phyloP scores from a whole-genome alignment of 2,113 vertebrate genomes.

The Silurus meridionalis region DNA sequence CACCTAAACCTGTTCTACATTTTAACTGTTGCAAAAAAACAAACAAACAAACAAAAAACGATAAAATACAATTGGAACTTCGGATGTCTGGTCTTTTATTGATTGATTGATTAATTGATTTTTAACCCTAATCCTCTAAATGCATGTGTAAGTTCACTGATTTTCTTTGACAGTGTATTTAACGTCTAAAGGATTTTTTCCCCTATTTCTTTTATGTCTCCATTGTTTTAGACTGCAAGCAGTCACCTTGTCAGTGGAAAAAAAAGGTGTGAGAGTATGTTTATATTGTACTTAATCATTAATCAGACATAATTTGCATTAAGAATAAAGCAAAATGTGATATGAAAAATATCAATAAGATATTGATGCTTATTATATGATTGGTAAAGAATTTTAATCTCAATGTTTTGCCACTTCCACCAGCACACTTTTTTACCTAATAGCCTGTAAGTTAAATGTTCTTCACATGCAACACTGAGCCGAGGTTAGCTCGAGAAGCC shows the following conservation, averaged over 20 bases:
- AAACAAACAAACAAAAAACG: background rate
- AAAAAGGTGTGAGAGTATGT: background rate
- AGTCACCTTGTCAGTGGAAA: background rate
- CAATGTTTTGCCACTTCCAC: slow-evolving; percentile 28
- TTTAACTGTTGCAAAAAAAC: background rate
- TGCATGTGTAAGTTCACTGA: background rate
- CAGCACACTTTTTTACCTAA: slow-evolving; percentile 8
- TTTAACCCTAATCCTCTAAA: too few relatives aligned
- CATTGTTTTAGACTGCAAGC: background rate
- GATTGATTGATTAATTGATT: too few relatives aligned
- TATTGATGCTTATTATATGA: background rate
- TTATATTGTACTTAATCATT: background rate
- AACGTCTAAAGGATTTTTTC: background rate
- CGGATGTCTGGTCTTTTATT: too few relatives aligned
- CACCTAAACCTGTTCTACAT: background rate
- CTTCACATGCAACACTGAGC: slow-evolving; percentile 39
- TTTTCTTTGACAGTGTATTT: background rate
- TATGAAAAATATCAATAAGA: background rate
- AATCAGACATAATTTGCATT: background rate
- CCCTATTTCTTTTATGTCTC: background rate
- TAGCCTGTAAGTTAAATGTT: background rate
- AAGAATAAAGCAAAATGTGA: background rate
- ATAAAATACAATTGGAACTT: background rate
- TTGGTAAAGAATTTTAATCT: background rate
- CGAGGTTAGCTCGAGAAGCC: slow-evolving; percentile 38